Evolutionary conservation across 30 jellyfish, hydroid and myxozoan genomes (phyloP).

Genomic region (Aurelia sp.): DNA sequence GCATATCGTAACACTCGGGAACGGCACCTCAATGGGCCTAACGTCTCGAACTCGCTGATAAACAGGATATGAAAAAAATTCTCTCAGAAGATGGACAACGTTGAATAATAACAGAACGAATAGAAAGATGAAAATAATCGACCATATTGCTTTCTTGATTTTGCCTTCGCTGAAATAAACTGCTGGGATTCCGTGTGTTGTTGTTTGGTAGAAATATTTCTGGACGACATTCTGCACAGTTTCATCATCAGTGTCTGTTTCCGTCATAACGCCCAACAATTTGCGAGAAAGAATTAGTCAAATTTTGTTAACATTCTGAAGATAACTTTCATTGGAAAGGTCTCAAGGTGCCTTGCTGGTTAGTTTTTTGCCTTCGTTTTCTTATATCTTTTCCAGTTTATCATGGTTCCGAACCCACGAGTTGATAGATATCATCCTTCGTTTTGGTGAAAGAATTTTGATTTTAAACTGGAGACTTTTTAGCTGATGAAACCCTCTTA

Average conservation of each 20-base stretch:
- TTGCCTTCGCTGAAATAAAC: slow-evolving; percentile 58
- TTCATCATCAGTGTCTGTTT: not conserved
- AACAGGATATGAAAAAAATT: slow-evolving; percentile 40
- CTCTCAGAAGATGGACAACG: slow-evolving; percentile 8
- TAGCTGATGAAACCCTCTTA: too few relatives aligned
- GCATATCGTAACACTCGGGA: slow-evolving; percentile 74
- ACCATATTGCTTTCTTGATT: slow-evolving; percentile 33
- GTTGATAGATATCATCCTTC: too few relatives aligned
- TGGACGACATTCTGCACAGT: slow-evolving; percentile 26
- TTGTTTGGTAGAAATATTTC: slow-evolving; percentile 56
- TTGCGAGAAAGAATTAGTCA: too few relatives aligned
- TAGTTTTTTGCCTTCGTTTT: too few relatives aligned
- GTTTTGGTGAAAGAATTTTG: too few relatives aligned
- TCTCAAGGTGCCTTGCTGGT: too few relatives aligned
- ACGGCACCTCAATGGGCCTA: slow-evolving; percentile 25
- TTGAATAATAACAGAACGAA: slow-evolving; percentile 21
- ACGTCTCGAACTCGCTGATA: slow-evolving; percentile 48
- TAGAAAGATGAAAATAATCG: slow-evolving; percentile 20
- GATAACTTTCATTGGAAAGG: too few relatives aligned
- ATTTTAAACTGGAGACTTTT: too few relatives aligned
- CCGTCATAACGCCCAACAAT: not conserved
- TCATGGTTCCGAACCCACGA: too few relatives aligned
- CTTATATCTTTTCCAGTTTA: too few relatives aligned
- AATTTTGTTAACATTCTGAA: too few relatives aligned
- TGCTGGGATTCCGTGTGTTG: slow-evolving; percentile 62